phyloP scores from a whole-genome alignment of 2,797 vertebrate genomes.

The Spea hammondii region DNA sequence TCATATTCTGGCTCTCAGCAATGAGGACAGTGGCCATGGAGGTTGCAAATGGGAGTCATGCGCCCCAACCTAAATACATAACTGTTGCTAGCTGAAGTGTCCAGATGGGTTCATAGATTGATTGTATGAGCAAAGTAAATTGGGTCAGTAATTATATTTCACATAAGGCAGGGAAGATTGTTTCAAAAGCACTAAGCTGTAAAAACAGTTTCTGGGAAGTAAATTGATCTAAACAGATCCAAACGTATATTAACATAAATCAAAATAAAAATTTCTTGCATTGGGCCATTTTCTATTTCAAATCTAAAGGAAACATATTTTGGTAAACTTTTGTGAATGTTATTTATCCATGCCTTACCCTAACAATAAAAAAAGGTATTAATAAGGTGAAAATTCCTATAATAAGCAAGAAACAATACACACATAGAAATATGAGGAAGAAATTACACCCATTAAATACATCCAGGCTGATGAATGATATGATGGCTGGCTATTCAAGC shows the following conservation, averaged over 20 bases:
- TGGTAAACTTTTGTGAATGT: slow-evolving; percentile 62
- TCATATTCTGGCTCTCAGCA: too few species aligned
- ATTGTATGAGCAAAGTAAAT: too few species aligned
- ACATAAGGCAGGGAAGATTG: too few species aligned
- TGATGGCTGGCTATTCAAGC: slow-evolving; percentile 84
- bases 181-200: too few species aligned
- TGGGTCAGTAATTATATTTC: too few species aligned
- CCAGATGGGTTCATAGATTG: too few species aligned
- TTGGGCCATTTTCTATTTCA: slow-evolving; percentile 46
- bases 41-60: too few species aligned
- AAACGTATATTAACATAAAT: neutral
- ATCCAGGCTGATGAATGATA: slow-evolving; percentile 83
- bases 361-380: slow-evolving; percentile 66
- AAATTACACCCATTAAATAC: slow-evolving; percentile 84
- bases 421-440: slow-evolving; percentile 82
- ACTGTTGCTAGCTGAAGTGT: too few species aligned
- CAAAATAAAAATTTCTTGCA: neutral
- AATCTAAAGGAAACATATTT: slow-evolving; percentile 76
- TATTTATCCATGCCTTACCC: slow-evolving; percentile 65
- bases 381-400: slow-evolving; percentile 72
- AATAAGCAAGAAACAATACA: slow-evolving; percentile 79
- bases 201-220: too few species aligned
- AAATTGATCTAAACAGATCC: too few species aligned
- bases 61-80: too few species aligned
- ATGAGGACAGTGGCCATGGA: too few species aligned